Evolutionary conservation across 2,113 vertebrate genomes (phyloP), one percentile per base, ranked within the genome.

Genomic region (Atrichornis clamosus): DNA sequence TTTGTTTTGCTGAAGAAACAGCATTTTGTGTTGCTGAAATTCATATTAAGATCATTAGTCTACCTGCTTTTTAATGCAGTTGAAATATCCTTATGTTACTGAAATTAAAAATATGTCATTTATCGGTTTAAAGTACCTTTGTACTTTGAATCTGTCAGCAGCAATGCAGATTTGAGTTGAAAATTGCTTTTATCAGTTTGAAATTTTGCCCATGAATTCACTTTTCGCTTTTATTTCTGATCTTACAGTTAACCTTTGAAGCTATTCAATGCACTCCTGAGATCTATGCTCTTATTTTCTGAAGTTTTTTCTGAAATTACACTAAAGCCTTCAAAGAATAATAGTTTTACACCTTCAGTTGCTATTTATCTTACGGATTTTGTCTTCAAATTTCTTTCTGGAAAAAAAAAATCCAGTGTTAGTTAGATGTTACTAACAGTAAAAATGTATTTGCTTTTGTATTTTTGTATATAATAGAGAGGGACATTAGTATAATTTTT

Each of bases 191-290:
- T 89, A 70, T 32, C 12, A 50, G 59, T 81, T 89, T 62, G 68
- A 92, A 90, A 84, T 92, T 87, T 83, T 87, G 39, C 18, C 76
- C 37, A 32, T 90, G 53, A 91, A 70, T 77, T 80, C 64, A n/a
- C 32, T 74, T 90, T 68, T 81, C 74, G 27, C 83, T 92, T 93
- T 91, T 86, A 80, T 91, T 86, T 81, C 64, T 89, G 59, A 32
- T 90, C 37, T 84, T 88, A 23, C 13, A n/a, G 18, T 82, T 93
- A 89, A 89, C 67, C 56, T 95, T 70, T 80, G 59, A 81, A 89
- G 46, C 55, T 87, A 10, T 52, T 52, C 23, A 84, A 39, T 42
- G 55, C 26, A 33, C 2, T 84, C 28, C 37, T 73, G 22, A 20
- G 80, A 33, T 15, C 28, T 46, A 0, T 70, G 32, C 19, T 86